Base-by-base conservation (phyloP, 2,797 vertebrate genomes). In the Diplodus puntazzo region DNA sequence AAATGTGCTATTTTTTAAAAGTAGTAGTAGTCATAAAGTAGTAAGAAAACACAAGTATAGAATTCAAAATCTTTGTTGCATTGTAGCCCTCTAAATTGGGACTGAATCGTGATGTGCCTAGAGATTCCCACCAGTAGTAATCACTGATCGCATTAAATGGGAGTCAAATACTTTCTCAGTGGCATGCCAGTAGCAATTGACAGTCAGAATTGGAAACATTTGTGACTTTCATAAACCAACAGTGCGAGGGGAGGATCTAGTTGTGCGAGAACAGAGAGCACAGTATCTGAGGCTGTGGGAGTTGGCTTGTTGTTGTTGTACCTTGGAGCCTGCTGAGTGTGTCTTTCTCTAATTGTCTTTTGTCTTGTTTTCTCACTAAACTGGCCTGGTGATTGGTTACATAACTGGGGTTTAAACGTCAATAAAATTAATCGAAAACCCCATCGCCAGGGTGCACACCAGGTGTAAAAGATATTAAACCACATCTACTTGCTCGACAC, bases 351-450 rank as follows among this genome's bases (percentile, higher is more conserved):
- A 13, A 23, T 34, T 45, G 60, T 67, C 10, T 59, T 34, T 21
- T 25, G 20, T 21, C 45, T 20, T 67, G 55, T 20, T 30, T 53
- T 48, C 25, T 48, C 18, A 34, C 39, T 48, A 18, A 68, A 59
- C 12, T n/a, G 12, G 12, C n/a, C 16, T 16, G 30, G 9, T 67
- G 43, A n/a, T 27, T 3, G 4, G 20, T 75, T 43, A 49, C 42
- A 60, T 23, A 23, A 34, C 21, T 39, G n/a, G 12, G 21, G 12
- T 45, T 45, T 46, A 30, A 77, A 48, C 18, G 2, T 43, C 60
- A 66, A 39, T 60, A 34, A 62, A 27, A 34, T 46, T 25, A 71
- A 55, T 71, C 67, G 2, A 60, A 77, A 69, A 61, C 11, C n/a
- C 17, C 25, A 34, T 49, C 1, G 2, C 10, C 14, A 4, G 11